A percentile compares a stretch with the other conserved stretches of the same genome.
These are phyloP conservation scores for Cotesia glomerata DNA, from an alignment of 1,140 invertebrate species.

Conservation along the genomic window DNA sequence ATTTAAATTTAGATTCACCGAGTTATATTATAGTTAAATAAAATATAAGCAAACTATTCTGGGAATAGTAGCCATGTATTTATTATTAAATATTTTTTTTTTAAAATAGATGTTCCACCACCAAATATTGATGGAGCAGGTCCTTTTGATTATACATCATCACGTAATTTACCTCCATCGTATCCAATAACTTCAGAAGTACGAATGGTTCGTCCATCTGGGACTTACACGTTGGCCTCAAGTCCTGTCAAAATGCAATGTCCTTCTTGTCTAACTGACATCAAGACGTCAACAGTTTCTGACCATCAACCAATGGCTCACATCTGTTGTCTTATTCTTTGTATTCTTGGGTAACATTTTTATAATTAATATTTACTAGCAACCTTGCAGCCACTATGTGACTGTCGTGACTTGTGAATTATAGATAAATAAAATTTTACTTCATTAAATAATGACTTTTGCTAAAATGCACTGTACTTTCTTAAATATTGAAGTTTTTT, in stretches of 20 bases:
- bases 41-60: not conserved
- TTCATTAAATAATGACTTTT: no score
- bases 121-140: conserved; percentile 34
- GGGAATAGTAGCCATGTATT: no score
- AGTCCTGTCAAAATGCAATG: conserved; percentile 56
- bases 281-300: conserved; percentile 58
- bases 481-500: no score
- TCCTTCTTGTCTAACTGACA: conserved; percentile 53
- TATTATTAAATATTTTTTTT: no score
- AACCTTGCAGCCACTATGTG: no score
- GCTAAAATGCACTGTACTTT: no score
- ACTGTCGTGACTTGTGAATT: no score
- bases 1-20: no score
- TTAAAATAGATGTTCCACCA: conserved; percentile 27
- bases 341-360: conserved; percentile 52
- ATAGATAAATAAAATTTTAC: no score
- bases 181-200: conserved; percentile 41
- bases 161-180: conserved; percentile 34
- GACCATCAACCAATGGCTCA: conserved; percentile 59
- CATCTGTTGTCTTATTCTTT: conserved; percentile 58
- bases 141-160: conserved; percentile 31
- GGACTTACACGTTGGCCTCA: conserved; percentile 45
- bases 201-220: conserved; percentile 47
- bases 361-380: not conserved
- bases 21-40: not conserved